Evolutionary conservation across 2,888 invertebrate species (phyloP).

Genomic region (Campoplex nolae): DNA sequence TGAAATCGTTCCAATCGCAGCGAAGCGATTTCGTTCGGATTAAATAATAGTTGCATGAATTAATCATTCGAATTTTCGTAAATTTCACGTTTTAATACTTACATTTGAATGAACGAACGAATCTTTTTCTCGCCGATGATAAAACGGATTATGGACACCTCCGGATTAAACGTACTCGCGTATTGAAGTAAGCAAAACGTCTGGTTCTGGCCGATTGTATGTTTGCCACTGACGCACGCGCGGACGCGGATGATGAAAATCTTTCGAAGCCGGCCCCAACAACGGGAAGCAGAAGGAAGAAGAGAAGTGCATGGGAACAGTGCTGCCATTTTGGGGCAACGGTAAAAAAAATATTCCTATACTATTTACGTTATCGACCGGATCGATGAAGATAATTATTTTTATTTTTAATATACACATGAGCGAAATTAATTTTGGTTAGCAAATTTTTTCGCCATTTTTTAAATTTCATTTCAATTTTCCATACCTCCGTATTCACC

Average conservation of each 20-base stretch:
- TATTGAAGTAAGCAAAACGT: constrained; percentile 37
- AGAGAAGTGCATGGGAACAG: neutral
- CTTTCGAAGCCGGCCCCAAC: constrained; percentile 65
- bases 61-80: neutral
- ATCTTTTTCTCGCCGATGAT: constrained; percentile 33
- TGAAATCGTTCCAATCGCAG: neutral
- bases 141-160: constrained; percentile 55
- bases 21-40: neutral
- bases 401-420: neutral
- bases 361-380: neutral
- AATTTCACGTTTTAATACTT: constrained; percentile 11
- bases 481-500: neutral
- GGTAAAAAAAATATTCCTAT: constrained; percentile 1
- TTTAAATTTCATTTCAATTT: neutral
- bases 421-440: neutral
- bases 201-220: constrained; percentile 41
- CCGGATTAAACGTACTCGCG: constrained; percentile 60
- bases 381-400: neutral
- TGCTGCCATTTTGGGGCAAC: constrained; percentile 14
- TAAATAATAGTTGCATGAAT: neutral
- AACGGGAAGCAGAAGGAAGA: neutral
- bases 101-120: constrained; percentile 26
- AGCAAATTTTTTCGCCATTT: neutral
- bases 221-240: constrained; percentile 67
- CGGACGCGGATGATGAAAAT: constrained; percentile 68